Evolutionary conservation across 2,113 vertebrate genomes (phyloP), one percentile per base, ranked within the genome.

Genomic region (Notiomystis cincta): DNA sequence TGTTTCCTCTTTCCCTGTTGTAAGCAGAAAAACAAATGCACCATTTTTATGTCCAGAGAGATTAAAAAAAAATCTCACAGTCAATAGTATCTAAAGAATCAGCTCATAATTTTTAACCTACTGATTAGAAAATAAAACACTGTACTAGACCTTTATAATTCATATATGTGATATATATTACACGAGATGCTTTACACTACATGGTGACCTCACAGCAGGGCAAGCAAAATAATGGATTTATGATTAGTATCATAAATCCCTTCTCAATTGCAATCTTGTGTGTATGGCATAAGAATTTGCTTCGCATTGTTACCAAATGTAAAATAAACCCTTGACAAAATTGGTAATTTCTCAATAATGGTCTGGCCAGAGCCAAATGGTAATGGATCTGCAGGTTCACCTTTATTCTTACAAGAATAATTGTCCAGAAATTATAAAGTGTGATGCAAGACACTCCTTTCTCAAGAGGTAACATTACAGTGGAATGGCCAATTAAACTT

Each of bases 241-340:
- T 96, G 45, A 93, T 96, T 94, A 76, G 6, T 23, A 73, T 86
- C 48, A 71, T 96, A 92, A 97, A 93, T 96, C 16, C 31, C 24
- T 92, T 96, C 69, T 91, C 94, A 97, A 58, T 94, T 94, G 40
- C 57, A 60, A 90, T 97, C 80, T 81, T 47, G 85, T 70, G 20
- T 85, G 37, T 77, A 65, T 57, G 12, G 67, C 65, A 72, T 77
- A 90, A 90, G 35, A 97, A 91, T 94, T 95, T 95, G 13, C 50
- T 96, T 95, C 90, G 33, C 8, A 51, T 18, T 23, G 8, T 92
- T 96, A 45, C 27, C 65, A 83, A 88, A 64, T 31, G 35, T 51
- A 93, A 96, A 94, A 95, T 85, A 92, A 97, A 96, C 84, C 13
- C 9, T 77, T 95, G 67, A 83, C 89, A 94, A 93, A 96, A 92